phyloP scores from a whole-genome alignment of 1,140 invertebrate genomes.

The Ptiloglossa arizonensis region DNA sequence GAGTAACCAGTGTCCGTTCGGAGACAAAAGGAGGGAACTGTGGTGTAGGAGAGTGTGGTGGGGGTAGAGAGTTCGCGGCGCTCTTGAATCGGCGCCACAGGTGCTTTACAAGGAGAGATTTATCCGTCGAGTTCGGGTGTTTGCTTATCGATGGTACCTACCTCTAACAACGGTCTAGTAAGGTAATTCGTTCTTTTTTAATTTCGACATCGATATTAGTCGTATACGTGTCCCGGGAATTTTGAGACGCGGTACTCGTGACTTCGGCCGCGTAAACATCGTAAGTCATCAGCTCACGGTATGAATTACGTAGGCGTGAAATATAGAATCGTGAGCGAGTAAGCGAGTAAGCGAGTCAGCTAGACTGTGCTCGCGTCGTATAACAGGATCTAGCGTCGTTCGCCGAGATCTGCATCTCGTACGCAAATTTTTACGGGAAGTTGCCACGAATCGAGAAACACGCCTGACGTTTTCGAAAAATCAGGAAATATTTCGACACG shows the following conservation, averaged over 20 bases:
- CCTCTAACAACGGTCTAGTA: neutral
- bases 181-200: conserved; percentile 9
- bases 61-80: too few relatives aligned
- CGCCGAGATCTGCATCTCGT: conserved; percentile 14
- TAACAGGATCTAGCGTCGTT: neutral
- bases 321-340: too few relatives aligned
- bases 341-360: too few relatives aligned
- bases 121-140: neutral
- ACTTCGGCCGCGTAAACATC: conserved; percentile 18
- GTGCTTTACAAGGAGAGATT: too few relatives aligned
- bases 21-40: conserved; percentile 12
- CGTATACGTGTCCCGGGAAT: too few relatives aligned
- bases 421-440: neutral
- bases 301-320: conserved; percentile 47
- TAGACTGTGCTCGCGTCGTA: conserved; percentile 26
- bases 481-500: too few relatives aligned
- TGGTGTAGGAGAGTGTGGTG: too few relatives aligned
- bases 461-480: too few relatives aligned
- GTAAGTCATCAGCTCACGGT: conserved; percentile 27
- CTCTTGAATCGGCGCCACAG: too few relatives aligned
- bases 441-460: too few relatives aligned
- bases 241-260: too few relatives aligned
- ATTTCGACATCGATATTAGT: conserved; percentile 32
- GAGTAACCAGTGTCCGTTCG: neutral
- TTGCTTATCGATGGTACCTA: neutral